These are phyloP conservation scores for Volucella zonaria DNA, from an alignment of 2,888 invertebrate species.

Conservation along the genomic window DNA sequence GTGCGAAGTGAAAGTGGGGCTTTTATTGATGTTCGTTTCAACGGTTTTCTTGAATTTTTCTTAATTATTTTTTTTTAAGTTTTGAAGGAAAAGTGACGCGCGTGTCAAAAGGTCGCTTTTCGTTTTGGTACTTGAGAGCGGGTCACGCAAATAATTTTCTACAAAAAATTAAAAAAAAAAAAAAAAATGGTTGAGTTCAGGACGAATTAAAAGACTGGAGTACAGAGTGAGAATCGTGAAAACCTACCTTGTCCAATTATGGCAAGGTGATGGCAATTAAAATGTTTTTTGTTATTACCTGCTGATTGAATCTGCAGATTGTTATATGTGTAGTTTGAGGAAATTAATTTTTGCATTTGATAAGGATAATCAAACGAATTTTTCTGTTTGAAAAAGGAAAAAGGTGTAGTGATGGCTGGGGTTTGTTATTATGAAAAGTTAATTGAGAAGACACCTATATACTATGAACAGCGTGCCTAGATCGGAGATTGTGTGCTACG, in stretches of 20 bases:
- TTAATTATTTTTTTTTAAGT: too few relatives aligned
- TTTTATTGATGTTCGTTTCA: slow-evolving; percentile 50
- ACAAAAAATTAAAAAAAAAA: neutral
- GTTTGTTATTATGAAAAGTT: too few relatives aligned
- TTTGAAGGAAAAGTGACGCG: slow-evolving; percentile 26
- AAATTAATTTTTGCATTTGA: too few relatives aligned
- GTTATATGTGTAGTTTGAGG: neutral
- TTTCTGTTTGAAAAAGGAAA: too few relatives aligned
- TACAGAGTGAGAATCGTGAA: neutral
- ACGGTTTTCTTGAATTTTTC: neutral
- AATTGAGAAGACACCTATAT: too few relatives aligned
- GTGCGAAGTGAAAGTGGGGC: neutral
- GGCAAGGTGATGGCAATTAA: slow-evolving; percentile 10
- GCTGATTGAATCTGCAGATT: neutral
- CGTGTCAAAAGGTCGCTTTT: slow-evolving; percentile 54
- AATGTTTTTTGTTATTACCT: slow-evolving; percentile 3
- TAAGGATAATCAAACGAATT: too few relatives aligned
- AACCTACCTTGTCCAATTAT: neutral
- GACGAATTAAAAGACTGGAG: too few relatives aligned
- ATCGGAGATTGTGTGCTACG: too few relatives aligned
- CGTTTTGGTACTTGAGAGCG: slow-evolving; percentile 24
- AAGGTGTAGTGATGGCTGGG: too few relatives aligned
- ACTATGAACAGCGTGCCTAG: too few relatives aligned
- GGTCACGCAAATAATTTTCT: slow-evolving; percentile 40
- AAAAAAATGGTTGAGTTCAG: neutral